Evolutionary conservation across 2,888 invertebrate genomes (phyloP), one percentile per base, ranked within the genome.

Genomic region (Chrysolina americana): DNA sequence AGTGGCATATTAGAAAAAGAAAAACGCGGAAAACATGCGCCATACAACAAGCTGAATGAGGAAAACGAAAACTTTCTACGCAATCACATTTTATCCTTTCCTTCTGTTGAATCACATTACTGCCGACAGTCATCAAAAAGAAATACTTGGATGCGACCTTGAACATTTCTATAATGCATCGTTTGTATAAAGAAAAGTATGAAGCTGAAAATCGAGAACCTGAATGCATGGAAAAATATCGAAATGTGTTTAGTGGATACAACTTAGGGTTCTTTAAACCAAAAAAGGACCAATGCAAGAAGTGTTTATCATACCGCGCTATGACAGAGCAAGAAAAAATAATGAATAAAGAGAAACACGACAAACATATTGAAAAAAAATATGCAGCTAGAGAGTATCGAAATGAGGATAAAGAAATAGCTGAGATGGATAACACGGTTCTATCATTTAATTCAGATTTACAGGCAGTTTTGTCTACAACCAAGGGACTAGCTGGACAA

Each of bases 101-200:
- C 81, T 41, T 70, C 79, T 23, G 71, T 82, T n/a, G 81, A 81
- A 65, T 81, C 82, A 3, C 81, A 81, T 68, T 82, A 83, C 68
- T 81, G 80, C 71, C 71, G 80, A 47, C 44, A 73, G 4, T 41
- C 47, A 1, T 68, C 50, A 68, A 63, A 17, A 41, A 65, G 28
- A 28, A 5, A 3, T 28, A 2, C 5, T 28, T 28, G 5, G 28
- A 28, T 6, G 4, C 2, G n/a, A n/a, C n/a, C n/a, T n/a, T n/a
- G n/a, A n/a, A n/a, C n/a, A n/a, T n/a, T n/a, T n/a, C n/a, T n/a
- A n/a, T n/a, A n/a, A n/a, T n/a, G n/a, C n/a, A n/a, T n/a, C n/a
- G n/a, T n/a, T n/a, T n/a, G n/a, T n/a, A n/a, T n/a, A n/a, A n/a
- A n/a, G n/a, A n/a, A n/a, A n/a, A n/a, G n/a, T n/a, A n/a, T n/a